Percentiles rank a stretch among this genome's conserved stretches.
These are phyloP conservation scores for Archips crataeganus DNA, from an alignment of 2,888 invertebrate genomes.

Conservation along the genomic window DNA sequence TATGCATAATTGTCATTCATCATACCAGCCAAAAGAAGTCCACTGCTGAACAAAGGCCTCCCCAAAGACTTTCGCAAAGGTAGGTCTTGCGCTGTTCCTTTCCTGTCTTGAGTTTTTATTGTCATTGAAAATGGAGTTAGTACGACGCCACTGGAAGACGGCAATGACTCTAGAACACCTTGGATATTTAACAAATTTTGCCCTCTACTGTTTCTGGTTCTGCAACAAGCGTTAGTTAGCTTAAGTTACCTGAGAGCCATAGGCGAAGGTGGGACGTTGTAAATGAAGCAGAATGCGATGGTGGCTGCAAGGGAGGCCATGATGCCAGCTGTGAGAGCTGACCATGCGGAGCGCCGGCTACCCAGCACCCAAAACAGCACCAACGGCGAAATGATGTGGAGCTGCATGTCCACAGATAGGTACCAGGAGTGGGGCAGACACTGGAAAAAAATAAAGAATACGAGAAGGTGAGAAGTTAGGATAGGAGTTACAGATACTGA, in stretches of 20 bases:
- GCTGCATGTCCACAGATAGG: constrained; percentile 43
- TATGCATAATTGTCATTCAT: no score
- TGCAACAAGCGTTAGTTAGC: background rate
- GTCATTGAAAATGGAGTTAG: no score
- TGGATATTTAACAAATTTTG: no score
- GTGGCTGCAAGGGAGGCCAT: constrained; percentile 17
- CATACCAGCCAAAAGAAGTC: no score
- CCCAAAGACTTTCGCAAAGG: no score
- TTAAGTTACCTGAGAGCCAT: background rate
- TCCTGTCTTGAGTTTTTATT: no score
- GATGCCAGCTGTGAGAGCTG: constrained; percentile 19
- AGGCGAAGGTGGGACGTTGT: background rate
- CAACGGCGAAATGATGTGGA: constrained; percentile 28
- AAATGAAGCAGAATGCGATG: constrained; percentile 4
- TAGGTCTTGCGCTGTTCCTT: no score
- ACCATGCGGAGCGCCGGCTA: constrained; percentile 34
- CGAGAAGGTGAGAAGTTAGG: background rate
- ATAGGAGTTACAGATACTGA: no score
- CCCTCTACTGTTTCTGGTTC: no score
- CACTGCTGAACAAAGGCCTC: no score
- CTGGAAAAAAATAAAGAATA: constrained; percentile 27
- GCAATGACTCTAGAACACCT: no score
- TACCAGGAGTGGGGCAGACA: constrained; percentile 43
- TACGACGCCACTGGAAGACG: no score
- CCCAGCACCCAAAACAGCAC: constrained; percentile 41